Evolutionary conservation across 1,140 invertebrate species (phyloP), one percentile per base, ranked within the genome.

Genomic region (Anastrepha obliqua): DNA sequence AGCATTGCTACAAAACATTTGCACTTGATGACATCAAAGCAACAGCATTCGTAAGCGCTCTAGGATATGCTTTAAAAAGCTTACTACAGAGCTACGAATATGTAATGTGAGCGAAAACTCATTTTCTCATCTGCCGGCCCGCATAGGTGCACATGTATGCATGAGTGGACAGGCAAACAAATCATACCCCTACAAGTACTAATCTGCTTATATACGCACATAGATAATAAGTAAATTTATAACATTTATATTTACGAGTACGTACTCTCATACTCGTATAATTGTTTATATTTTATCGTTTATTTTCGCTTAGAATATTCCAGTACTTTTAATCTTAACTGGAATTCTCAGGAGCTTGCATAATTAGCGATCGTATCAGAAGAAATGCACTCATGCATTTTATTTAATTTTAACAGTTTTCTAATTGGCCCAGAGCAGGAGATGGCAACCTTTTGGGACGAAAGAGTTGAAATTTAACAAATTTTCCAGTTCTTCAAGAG

Each of bases 11-110:
- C 70, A 42, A n/a, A 42, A 74, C 67, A 15, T n/a, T 64, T 64
- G 44, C 47, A 13, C 39, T n/a, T 74, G 47, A 51, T 74, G 70
- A 74, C 70, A 74, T 74, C 70, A 74, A 74, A 74, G 70, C n/a
- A 51, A 15, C 70, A 74, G 44, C n/a, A 29, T 17, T 74, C 47
- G 39, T 4, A 44, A 29, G n/a, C 44, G 47, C 44, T 42, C 65
- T 15, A 67, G 20, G 4, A 67, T 29, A 29, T 42, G 2, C 65
- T 67, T 8, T 29, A 39, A 11, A 15, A 39, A 67, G 65, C 20
- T 11, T 20, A 39, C 29, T 67, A 42, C 65, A 58, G 55, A 58
- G 13, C 39, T 11, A 42, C 29, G 29, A 29, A 29, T 29, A 29
- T 39, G n/a, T 44, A n/a, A 11, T n/a, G 13, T 6, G 44, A 74